A percentile compares a stretch with the other conserved stretches of the same genome.
Conservation (phyloP, 2,797 vertebrate species). For the Microctenopoma steveboyesi region DNA sequence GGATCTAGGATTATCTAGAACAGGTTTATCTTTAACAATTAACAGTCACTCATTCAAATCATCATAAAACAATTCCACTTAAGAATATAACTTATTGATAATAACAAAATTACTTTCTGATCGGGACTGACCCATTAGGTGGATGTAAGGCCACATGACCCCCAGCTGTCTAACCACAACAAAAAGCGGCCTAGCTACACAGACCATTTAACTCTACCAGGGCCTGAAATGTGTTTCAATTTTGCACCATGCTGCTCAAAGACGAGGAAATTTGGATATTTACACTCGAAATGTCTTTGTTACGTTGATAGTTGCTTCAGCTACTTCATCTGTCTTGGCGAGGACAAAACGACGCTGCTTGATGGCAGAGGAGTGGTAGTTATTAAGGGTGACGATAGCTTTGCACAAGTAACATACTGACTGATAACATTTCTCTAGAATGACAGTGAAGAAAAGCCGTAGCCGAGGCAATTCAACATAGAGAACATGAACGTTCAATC, state of each 20-base stretch:
- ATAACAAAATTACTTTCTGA: not conserved
- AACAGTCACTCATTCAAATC: not conserved
- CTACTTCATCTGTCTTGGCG: accelerated
- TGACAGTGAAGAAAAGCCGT: constrained; percentile 12
- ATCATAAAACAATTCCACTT: not conserved
- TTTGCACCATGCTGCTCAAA: not conserved
- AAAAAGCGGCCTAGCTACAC: constrained; percentile 61
- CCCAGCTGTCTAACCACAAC: constrained; percentile 70
- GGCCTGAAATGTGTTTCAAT: constrained; percentile 33
- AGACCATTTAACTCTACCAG: constrained; percentile 58
- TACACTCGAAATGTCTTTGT: not conserved
- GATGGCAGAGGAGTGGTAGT: not conserved
- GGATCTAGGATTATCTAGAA: no score
- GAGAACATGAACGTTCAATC: accelerated
- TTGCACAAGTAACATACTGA: constrained; percentile 32
- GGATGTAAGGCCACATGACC: constrained; percentile 49
- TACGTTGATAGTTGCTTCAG: accelerated
- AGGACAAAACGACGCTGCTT: not conserved
- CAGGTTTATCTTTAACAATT: not conserved
- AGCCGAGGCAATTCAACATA: not conserved
- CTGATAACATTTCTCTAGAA: constrained; percentile 42
- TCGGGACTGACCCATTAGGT: not conserved
- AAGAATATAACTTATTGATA: not conserved
- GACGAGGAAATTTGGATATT: accelerated
- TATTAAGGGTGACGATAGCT: constrained; percentile 26